phyloP scores from a whole-genome alignment of 1,140 invertebrate species.

The Euwallacea similis region DNA sequence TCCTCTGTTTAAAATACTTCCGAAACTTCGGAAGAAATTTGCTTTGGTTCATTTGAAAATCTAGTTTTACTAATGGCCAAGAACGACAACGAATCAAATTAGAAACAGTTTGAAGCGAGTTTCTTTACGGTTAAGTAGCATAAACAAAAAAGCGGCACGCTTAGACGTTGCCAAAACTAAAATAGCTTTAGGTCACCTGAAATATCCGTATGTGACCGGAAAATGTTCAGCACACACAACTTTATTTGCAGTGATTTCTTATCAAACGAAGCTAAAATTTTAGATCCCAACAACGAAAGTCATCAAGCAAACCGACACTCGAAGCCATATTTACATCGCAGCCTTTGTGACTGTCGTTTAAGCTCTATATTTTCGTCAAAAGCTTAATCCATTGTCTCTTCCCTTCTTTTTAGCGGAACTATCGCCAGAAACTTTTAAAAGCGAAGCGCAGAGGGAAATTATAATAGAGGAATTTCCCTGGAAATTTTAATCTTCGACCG shows the following conservation, averaged over 20 bases:
- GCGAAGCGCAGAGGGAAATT: not conserved
- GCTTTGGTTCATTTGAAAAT: no score
- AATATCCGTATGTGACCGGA: not conserved
- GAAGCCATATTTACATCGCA: conserved; percentile 4
- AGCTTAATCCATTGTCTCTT: conserved; percentile 5
- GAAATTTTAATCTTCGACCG: conserved; percentile 1
- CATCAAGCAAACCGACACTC: not conserved
- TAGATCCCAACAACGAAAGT: not conserved
- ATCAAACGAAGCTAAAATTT: not conserved
- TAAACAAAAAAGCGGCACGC: no score
- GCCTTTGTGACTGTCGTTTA: not conserved
- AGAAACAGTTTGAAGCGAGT: no score
- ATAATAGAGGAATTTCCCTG: conserved; percentile 4
- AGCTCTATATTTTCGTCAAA: conserved; percentile 1
- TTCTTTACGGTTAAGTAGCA: no score
- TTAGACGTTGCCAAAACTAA: not conserved
- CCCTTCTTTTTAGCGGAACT: conserved; percentile 3
- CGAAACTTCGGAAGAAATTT: no score
- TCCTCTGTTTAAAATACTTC: no score
- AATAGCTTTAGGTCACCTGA: conserved; percentile 4
- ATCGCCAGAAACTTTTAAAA: not conserved
- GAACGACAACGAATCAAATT: no score
- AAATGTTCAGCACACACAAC: not conserved
- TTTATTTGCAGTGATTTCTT: not conserved
- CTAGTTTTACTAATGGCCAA: no score